Base-by-base conservation (phyloP, 2,888 invertebrate species). In the Proisotoma minuta region DNA sequence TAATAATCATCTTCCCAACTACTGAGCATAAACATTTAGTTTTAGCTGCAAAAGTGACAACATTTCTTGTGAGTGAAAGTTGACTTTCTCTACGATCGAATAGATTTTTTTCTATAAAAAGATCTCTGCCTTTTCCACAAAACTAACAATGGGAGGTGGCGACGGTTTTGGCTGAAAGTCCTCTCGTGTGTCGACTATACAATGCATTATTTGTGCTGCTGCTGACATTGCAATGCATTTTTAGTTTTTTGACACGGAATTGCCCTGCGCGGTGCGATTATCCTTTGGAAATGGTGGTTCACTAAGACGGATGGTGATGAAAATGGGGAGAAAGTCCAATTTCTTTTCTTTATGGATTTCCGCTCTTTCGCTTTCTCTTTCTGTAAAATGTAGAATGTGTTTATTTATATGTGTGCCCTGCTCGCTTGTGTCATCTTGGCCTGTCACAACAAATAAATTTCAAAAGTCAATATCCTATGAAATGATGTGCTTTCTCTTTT, bases 231-330 rank as follows among this genome's bases (percentile, higher is more conserved):
- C 8, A 34, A 34, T 34, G 34, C 34, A 34, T 34, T 34, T 34
- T 34, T 34, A 15, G 15, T 8, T 8, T 34, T 34, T 10, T 15
- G 34, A 34, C 34, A 15, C 15, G 15, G 15, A 15, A 34, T 10
- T 49, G 49, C 23, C 23, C 23, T 49, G 49, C 49, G 49, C 49
- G 3, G 22, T 49, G 49, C 8, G 49, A 49, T 49, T 49, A 49
- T 5, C 5, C 23, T 8, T n/a, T n/a, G n/a, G n/a, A n/a, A n/a
- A n/a, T 34, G 34, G 34, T 34, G 34, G 34, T n/a, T n/a, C n/a
- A n/a, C n/a, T n/a, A n/a, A n/a, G n/a, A 15, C 5, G 23, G 23
- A 4, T 22, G 49, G 49, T 4, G 23, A 49, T 49, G 49, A 49
- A 49, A 49, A 4, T 5, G 49, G 49, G 23, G 49, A 5, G 8